Conservation (phyloP, 2,888 invertebrate species). For the Sthenelais limicola region DNA sequence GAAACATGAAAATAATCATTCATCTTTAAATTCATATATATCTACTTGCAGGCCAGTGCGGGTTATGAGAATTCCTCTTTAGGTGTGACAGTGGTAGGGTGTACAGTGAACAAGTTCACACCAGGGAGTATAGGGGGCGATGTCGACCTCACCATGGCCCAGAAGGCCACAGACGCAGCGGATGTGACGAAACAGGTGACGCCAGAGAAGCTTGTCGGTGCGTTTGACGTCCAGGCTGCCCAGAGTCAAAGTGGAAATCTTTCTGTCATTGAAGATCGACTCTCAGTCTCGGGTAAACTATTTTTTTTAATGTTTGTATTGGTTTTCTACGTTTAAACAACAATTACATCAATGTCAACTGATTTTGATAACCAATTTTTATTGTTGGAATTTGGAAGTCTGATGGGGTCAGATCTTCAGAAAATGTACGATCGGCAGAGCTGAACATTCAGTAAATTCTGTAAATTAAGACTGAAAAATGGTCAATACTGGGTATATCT, state of each 20-base stretch:
- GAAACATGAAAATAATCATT: too few relatives aligned
- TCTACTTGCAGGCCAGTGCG: not conserved
- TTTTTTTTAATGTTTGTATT: not conserved
- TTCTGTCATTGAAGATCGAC: conserved; percentile 11
- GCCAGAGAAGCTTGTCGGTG: not conserved
- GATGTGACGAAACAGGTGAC: not conserved
- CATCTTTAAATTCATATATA: not conserved
- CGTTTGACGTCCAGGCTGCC: not conserved
- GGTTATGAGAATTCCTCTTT: not conserved
- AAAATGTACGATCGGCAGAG: too few relatives aligned
- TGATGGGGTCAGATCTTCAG: too few relatives aligned
- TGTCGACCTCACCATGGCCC: conserved; percentile 13
- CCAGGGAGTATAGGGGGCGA: conserved; percentile 15
- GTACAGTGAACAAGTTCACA: conserved; percentile 6
- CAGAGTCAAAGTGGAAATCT: conserved; percentile 18
- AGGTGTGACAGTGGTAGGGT: not conserved
- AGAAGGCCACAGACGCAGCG: conserved; percentile 1
- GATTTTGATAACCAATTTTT: too few relatives aligned
- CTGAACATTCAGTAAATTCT: too few relatives aligned
- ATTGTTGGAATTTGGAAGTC: too few relatives aligned
- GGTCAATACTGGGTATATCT: too few relatives aligned
- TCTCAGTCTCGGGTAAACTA: conserved; percentile 10
- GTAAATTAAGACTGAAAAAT: too few relatives aligned
- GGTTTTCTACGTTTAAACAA: too few relatives aligned
- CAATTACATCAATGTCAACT: too few relatives aligned